Conservation (phyloP, 2,797 vertebrate species). For the Xiphophorus birchmanni region DNA sequence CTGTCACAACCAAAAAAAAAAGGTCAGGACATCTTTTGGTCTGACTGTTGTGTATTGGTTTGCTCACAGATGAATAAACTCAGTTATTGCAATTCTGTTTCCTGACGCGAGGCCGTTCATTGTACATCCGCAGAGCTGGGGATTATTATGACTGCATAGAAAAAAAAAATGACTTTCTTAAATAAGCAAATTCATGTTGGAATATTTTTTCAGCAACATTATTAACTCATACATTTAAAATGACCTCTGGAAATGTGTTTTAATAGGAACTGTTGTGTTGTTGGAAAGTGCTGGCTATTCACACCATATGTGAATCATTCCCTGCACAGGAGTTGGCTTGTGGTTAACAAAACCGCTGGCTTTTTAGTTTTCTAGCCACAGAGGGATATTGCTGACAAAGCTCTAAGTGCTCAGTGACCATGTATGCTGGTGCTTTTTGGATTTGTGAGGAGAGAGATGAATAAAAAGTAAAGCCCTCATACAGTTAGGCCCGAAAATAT, state of each 20-base stretch:
- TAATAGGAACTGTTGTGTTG: background rate
- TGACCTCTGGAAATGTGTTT: background rate
- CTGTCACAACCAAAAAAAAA: conserved; percentile 47
- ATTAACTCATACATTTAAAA: background rate
- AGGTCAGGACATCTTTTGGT: conserved; percentile 46
- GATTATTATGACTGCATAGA: background rate
- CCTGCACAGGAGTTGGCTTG: background rate
- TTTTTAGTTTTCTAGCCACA: conserved; percentile 18
- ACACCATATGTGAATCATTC: conserved; percentile 19
- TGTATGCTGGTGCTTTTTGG: background rate
- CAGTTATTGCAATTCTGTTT: background rate
- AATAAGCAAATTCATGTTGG: background rate
- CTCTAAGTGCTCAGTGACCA: background rate
- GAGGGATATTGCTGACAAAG: background rate
- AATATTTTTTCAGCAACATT: background rate
- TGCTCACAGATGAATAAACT: background rate
- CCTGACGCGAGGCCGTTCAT: background rate
- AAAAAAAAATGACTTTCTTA: conserved; percentile 1
- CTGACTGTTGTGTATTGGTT: conserved; percentile 7
- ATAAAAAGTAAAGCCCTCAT: background rate
- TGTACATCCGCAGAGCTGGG: conserved; percentile 3
- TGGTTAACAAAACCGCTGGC: conserved; percentile 13
- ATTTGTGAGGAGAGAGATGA: background rate
- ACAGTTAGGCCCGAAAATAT: background rate
- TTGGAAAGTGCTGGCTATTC: background rate